These are phyloP conservation scores for Cylloceria caligata DNA, from an alignment of 2,888 invertebrate species.

Conservation along the genomic window DNA sequence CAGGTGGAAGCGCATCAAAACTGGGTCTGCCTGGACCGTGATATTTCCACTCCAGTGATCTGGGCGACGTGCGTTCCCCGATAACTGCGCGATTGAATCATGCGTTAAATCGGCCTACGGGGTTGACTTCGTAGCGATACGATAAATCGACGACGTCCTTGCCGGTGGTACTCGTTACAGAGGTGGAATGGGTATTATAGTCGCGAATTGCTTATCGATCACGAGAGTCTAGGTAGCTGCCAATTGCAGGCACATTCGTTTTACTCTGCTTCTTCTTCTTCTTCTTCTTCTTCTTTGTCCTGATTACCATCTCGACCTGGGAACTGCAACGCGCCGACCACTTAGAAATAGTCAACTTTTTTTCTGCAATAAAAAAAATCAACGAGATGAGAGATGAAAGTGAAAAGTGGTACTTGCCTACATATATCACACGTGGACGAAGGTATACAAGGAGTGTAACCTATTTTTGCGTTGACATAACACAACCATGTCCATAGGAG, in stretches of 20 bases:
- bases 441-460: neutral
- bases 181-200: constrained; percentile 21
- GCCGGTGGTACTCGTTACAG: neutral
- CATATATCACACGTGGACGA: neutral
- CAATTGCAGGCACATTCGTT: constrained; percentile 5
- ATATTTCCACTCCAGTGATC: constrained; percentile 21
- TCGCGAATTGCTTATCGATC: constrained; percentile 31
- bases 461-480: neutral
- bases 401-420: neutral
- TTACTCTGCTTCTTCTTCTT: neutral
- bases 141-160: constrained; percentile 15
- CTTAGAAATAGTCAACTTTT: neutral
- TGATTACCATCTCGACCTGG: neutral
- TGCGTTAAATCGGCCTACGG: constrained; percentile 6
- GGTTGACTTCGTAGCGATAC: neutral
- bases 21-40: neutral
- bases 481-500: neutral
- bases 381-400: neutral
- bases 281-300: constrained; percentile 1
- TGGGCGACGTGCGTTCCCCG: neutral
- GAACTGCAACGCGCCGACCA: neutral
- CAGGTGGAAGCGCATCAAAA: neutral
- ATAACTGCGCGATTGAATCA: constrained; percentile 24
- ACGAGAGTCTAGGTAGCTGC: neutral
- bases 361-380: neutral